A percentile compares a stretch with the other conserved stretches of the same genome.
Conservation (phyloP, 2,888 invertebrate genomes). For the Yponomeuta plumbellus region DNA sequence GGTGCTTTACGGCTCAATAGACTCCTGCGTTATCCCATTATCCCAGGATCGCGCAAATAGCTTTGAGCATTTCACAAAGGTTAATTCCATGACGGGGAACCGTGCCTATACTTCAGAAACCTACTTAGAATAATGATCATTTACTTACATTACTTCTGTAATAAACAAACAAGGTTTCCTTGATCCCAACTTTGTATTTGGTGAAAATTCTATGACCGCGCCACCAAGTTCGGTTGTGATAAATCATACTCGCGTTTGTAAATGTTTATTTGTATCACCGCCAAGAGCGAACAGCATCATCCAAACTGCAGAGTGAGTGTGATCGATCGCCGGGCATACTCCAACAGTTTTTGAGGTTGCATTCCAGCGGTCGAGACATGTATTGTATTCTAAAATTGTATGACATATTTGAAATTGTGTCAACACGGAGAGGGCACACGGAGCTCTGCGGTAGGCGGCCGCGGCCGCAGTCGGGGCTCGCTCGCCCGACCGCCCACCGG, state of each 20-base stretch:
- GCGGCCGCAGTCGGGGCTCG: slow-evolving; percentile 48
- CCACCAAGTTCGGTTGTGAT: slow-evolving; percentile 26
- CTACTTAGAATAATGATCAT: neutral
- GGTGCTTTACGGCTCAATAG: neutral
- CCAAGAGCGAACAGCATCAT: slow-evolving; percentile 5
- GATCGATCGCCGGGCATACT: slow-evolving; percentile 15
- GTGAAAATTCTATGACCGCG: neutral
- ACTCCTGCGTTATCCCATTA: neutral
- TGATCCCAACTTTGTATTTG: neutral
- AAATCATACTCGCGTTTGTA: slow-evolving; percentile 31
- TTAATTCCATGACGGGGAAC: too few relatives aligned
- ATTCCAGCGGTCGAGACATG: slow-evolving; percentile 31
- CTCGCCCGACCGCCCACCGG: slow-evolving; percentile 64
- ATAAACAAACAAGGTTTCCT: slow-evolving; percentile 7
- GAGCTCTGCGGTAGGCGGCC: slow-evolving; percentile 33
- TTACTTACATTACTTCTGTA: neutral
- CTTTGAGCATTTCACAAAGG: neutral
- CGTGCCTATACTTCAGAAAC: neutral
- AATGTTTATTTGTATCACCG: slow-evolving; percentile 21
- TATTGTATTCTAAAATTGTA: slow-evolving; percentile 33
- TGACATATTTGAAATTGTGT: slow-evolving; percentile 69
- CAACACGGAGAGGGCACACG: slow-evolving; percentile 52
- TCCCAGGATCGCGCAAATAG: neutral
- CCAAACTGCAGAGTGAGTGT: slow-evolving; percentile 6
- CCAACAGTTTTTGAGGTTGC: slow-evolving; percentile 24